A percentile compares a stretch with the other conserved stretches of the same genome.
These are phyloP conservation scores for Misgurnus mizolepis DNA, from an alignment of 2,113 vertebrate genomes.

Conservation along the genomic window DNA sequence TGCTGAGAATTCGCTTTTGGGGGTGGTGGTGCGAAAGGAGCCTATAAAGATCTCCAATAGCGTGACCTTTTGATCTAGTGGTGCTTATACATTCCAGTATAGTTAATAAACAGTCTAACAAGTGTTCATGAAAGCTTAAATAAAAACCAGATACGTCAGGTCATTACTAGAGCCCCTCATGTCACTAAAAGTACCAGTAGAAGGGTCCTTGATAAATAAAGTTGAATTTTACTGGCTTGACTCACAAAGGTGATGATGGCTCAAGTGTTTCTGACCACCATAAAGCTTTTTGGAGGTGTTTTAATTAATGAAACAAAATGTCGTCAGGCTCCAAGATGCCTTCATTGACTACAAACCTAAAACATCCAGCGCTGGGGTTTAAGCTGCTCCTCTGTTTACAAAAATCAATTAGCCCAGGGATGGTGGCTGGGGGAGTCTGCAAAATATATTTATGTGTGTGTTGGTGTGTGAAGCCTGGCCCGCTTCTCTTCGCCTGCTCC, in stretches of 20 bases:
- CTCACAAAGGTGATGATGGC: conserved; percentile 39
- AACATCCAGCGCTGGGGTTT: conserved; percentile 27
- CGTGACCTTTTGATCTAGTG: conserved; percentile 43
- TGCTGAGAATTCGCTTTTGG: background rate
- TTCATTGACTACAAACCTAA: conserved; percentile 24
- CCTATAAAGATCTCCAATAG: conserved; percentile 36
- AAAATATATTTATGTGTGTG: conserved; percentile 17
- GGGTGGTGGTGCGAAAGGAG: conserved; percentile 7
- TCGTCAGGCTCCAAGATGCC: conserved; percentile 6
- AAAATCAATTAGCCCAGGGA: conserved; percentile 46
- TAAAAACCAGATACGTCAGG: conserved; percentile 42
- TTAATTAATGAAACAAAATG: conserved; percentile 31
- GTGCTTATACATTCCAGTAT: conserved; percentile 49
- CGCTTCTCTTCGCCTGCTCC: conserved; percentile 54
- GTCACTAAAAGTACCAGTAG: conserved; percentile 41
- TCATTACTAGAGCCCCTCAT: conserved; percentile 3
- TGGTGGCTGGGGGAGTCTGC: conserved; percentile 32
- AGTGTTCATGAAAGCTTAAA: conserved; percentile 30
- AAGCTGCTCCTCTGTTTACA: conserved; percentile 30
- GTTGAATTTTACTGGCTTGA: conserved; percentile 42
- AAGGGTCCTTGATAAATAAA: background rate
- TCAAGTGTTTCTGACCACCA: too few species aligned
- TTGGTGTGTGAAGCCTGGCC: conserved; percentile 43
- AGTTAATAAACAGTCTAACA: conserved; percentile 49
- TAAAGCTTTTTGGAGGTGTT: conserved; percentile 21